phyloP scores from a whole-genome alignment of 2,113 vertebrate species.

The Telmatochromis bifrenatus region DNA sequence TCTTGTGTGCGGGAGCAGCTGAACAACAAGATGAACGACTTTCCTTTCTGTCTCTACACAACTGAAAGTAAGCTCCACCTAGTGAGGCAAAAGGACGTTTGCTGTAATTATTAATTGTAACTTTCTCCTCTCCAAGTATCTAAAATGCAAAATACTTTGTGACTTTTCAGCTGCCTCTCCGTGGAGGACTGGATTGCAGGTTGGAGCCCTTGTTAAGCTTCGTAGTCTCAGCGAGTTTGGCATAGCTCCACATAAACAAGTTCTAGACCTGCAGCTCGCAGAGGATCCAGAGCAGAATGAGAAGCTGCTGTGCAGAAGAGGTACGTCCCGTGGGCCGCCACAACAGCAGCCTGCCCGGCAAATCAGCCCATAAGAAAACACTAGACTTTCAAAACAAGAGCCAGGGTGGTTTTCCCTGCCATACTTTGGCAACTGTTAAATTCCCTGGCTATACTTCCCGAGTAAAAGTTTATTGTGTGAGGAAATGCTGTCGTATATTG shows the following conservation, averaged over 20 bases:
- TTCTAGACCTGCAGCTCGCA: background rate
- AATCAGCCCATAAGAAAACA: background rate
- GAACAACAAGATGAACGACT: background rate
- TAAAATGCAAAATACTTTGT: background rate
- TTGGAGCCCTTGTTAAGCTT: background rate
- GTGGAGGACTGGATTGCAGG: background rate
- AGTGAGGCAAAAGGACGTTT: background rate
- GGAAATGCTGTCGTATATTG: background rate
- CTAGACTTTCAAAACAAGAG: background rate
- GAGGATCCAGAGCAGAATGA: background rate
- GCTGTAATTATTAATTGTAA: background rate
- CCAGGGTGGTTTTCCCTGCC: background rate
- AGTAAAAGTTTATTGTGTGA: background rate
- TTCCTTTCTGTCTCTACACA: background rate
- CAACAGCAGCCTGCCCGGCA: background rate
- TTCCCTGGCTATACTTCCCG: background rate
- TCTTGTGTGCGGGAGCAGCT: background rate
- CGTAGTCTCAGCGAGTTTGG: accelerated
- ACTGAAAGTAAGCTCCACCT: background rate
- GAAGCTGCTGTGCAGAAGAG: background rate
- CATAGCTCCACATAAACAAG: background rate
- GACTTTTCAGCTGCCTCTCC: background rate
- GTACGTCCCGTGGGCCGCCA: accelerated
- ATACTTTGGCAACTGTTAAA: background rate
- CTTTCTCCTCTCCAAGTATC: background rate